phyloP scores from a whole-genome alignment of 1,140 invertebrate genomes.

The Camponotus vicinus region DNA sequence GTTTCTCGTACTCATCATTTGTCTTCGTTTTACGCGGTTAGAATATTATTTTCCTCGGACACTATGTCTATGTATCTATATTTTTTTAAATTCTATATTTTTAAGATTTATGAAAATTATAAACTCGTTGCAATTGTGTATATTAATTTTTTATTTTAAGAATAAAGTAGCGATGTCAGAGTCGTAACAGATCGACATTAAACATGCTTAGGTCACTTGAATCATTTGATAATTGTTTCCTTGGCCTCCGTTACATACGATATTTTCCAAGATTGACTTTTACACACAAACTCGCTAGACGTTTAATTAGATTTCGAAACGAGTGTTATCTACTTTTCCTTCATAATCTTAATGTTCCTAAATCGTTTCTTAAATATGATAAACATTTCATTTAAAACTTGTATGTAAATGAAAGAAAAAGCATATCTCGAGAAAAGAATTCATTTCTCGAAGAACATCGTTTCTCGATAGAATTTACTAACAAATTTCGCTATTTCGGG shows the following conservation, averaged over 20 bases:
- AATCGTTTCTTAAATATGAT: too few relatives aligned
- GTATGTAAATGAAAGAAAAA: too few relatives aligned
- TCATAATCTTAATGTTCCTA: too few relatives aligned
- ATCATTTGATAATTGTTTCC: not conserved
- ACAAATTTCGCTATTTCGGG: not conserved
- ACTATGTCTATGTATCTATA: not conserved
- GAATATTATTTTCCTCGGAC: not conserved
- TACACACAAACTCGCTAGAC: not conserved
- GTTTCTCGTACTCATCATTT: not conserved
- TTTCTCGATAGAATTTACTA: not conserved
- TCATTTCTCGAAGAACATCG: too few relatives aligned
- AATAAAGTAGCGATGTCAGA: not conserved
- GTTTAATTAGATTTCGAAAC: not conserved
- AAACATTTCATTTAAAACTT: too few relatives aligned
- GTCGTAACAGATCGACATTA: not conserved
- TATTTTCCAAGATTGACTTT: constrained; percentile 31
- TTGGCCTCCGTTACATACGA: not conserved
- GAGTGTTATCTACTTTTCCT: not conserved
- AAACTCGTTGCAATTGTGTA: not conserved
- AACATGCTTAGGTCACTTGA: not conserved
- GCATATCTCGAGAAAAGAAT: not conserved
- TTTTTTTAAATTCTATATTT: not conserved
- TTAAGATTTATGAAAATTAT: not conserved
- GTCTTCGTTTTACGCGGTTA: not conserved
- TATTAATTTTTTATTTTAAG: not conserved